A percentile compares a stretch with the other conserved stretches of the same genome.
Conservation (phyloP, 2,113 vertebrate genomes). For the Melozone crissalis region DNA sequence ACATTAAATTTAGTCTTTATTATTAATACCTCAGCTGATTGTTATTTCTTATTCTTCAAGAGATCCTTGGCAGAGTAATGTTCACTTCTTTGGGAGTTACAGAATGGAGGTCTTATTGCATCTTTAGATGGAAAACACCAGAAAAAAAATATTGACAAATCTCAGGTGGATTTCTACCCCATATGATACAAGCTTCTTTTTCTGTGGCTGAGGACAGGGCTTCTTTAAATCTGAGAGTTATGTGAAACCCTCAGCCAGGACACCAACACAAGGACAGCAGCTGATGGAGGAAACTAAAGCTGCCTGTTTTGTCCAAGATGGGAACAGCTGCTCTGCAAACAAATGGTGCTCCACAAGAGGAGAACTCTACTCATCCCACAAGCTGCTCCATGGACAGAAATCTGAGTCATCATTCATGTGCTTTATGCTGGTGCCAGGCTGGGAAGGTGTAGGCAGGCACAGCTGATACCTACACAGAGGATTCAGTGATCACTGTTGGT, state of each 20-base stretch:
- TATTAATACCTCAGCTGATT: not conserved
- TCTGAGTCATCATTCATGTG: not conserved
- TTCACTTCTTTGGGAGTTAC: not conserved
- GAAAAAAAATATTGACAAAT: not conserved
- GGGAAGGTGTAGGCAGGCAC: not conserved
- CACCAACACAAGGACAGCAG: not conserved
- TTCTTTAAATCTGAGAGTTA: not conserved
- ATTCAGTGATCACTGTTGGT: not conserved
- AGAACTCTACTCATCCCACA: not conserved
- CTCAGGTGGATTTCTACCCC: not conserved
- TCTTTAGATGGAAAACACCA: not conserved
- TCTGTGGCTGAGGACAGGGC: not conserved
- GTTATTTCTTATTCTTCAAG: not conserved
- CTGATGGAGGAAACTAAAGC: not conserved
- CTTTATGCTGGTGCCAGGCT: not conserved
- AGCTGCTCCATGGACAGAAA: slow-evolving; percentile 8
- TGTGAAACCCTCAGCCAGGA: not conserved
- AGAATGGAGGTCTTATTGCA: not conserved
- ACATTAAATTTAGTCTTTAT: not conserved
- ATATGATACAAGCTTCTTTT: not conserved
- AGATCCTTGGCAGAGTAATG: not conserved
- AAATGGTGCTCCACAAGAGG: slow-evolving; percentile 22
- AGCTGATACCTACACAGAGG: not conserved
- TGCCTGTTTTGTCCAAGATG: not conserved
- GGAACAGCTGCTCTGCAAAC: slow-evolving; percentile 35